Evolutionary conservation across 2,888 invertebrate species (phyloP).

Genomic region (Incurvaria masculella): DNA sequence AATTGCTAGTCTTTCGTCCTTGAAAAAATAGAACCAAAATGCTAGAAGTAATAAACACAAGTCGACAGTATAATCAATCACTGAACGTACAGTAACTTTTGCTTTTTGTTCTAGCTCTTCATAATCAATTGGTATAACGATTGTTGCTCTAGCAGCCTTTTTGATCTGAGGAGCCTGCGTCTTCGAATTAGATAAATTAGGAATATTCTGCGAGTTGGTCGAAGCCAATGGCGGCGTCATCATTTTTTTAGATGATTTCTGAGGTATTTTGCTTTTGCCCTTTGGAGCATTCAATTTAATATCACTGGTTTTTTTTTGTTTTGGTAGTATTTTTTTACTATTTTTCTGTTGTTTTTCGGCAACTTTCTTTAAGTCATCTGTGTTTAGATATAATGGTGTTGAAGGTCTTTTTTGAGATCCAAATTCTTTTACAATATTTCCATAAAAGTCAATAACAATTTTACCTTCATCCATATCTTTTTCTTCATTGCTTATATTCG

Average conservation of each 20-base stretch:
- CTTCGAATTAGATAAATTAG: too few species aligned
- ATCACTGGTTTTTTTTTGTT: conserved; percentile 27
- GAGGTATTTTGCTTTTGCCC: conserved; percentile 25
- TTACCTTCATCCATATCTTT: conserved; percentile 61
- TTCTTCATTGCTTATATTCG: conserved; percentile 25
- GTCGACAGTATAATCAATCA: conserved; percentile 71
- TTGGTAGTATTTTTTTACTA: conserved; percentile 27
- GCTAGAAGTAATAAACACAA: conserved; percentile 71
- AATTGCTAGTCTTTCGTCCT: conserved; percentile 75
- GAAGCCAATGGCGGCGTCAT: conserved; percentile 22
- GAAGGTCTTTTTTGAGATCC: conserved; percentile 50
- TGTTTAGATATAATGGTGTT: conserved; percentile 57
- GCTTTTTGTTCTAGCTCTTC: conserved; percentile 60
- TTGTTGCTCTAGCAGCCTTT: conserved; percentile 43
- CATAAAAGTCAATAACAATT: conserved; percentile 75
- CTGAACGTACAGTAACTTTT: conserved; percentile 64
- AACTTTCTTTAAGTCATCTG: conserved; percentile 59
- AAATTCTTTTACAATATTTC: conserved; percentile 72
- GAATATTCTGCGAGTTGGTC: conserved; percentile 19
- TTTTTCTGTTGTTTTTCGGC: conserved; percentile 48
- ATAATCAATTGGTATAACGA: conserved; percentile 48
- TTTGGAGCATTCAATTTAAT: too few species aligned
- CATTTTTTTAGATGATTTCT: conserved; percentile 22
- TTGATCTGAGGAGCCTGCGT: too few species aligned
- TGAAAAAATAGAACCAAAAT: conserved; percentile 78